A percentile compares a stretch with the other conserved stretches of the same genome.
Evolutionary conservation across 2,797 vertebrate genomes (phyloP).

Genomic region (Falco naumanni): DNA sequence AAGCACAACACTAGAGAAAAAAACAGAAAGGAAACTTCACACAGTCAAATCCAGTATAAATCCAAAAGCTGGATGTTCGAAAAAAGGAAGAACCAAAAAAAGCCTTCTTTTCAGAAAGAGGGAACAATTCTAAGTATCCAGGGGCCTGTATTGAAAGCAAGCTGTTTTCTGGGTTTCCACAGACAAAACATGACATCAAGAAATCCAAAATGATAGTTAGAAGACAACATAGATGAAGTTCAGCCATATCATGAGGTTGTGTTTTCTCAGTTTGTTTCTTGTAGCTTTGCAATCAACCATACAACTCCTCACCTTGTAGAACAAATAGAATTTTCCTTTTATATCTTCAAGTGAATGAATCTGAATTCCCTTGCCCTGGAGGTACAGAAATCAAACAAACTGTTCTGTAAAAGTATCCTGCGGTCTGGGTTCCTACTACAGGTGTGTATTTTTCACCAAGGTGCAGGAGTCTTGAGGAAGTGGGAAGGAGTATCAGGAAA

Average conservation of each 20-base stretch:
- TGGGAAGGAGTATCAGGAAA: not conserved
- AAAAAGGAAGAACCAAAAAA: not conserved
- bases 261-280: not conserved
- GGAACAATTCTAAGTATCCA: not conserved
- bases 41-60: not conserved
- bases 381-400: not conserved
- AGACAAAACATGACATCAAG: not conserved
- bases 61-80: not conserved
- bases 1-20: not conserved
- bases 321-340: not conserved
- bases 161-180: not conserved
- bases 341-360: not conserved
- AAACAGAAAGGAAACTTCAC: not conserved
- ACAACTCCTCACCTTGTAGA: not conserved
- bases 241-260: not conserved
- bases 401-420: not conserved
- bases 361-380: not conserved
- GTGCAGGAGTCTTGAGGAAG: not conserved
- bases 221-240: not conserved
- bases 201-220: not conserved
- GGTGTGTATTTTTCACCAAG: not conserved
- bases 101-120: not conserved
- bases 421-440: rapidly evolving
- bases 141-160: not conserved
- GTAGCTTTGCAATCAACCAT: not conserved